phyloP scores from a whole-genome alignment of 2,888 invertebrate genomes.

The Nasonia oneida region DNA sequence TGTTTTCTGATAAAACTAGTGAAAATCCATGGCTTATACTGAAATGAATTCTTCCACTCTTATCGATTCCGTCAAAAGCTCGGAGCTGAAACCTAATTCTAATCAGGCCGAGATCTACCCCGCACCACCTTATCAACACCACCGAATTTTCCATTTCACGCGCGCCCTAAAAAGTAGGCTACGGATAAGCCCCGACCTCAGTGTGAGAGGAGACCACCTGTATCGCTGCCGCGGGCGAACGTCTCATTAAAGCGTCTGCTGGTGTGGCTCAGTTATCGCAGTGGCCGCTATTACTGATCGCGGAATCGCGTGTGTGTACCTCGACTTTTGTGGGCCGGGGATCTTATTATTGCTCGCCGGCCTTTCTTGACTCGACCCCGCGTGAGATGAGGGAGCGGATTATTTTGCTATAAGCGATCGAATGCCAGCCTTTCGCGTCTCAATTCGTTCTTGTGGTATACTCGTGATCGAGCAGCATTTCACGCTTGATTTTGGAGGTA shows the following conservation, averaged over 20 bases:
- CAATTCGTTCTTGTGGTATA: neutral
- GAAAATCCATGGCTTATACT: too few species aligned
- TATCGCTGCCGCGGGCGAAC: conserved; percentile 34
- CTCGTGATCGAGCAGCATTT: neutral
- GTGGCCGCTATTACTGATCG: conserved; percentile 23
- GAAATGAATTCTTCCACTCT: too few species aligned
- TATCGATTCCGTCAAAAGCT: neutral
- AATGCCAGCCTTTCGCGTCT: conserved; percentile 20
- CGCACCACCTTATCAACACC: neutral
- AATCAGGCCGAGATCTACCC: neutral
- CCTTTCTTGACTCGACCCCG: conserved; percentile 17
- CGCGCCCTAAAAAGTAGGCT: neutral
- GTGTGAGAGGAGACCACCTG: conserved; percentile 38
- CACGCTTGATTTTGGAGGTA: neutral
- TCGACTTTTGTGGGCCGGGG: neutral
- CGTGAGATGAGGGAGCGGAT: neutral
- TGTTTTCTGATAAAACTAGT: too few species aligned
- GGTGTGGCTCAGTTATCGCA: conserved; percentile 12
- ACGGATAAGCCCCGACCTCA: neutral
- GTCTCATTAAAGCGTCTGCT: conserved; percentile 44
- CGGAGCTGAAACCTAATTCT: neutral
- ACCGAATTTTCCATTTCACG: neutral
- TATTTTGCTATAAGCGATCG: conserved; percentile 19
- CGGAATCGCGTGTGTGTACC: conserved; percentile 36
- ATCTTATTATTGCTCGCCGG: conserved; percentile 10